These are phyloP conservation scores for Sebastiscus albofasciatus DNA, from an alignment of 2,797 vertebrate species.

Conservation along the genomic window DNA sequence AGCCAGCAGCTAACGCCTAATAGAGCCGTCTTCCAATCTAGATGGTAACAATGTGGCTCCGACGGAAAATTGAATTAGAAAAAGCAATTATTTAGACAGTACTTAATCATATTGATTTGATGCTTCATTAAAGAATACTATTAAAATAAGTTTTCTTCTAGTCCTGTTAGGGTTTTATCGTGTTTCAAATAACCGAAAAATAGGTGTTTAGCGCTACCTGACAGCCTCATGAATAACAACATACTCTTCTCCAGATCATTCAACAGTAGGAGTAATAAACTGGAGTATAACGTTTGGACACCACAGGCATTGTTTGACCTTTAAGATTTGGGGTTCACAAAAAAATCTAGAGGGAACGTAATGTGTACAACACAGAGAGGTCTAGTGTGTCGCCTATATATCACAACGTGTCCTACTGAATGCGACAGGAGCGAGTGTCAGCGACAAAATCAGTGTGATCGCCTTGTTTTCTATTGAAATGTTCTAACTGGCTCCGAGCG, in stretches of 20 bases:
- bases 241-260: background rate
- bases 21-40: constrained; percentile 22
- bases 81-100: background rate
- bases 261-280: background rate
- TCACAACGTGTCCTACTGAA: too few relatives aligned
- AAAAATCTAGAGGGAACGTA: too few relatives aligned
- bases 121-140: background rate
- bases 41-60: constrained; percentile 10
- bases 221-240: background rate
- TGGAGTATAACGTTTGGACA: background rate
- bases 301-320: too few relatives aligned
- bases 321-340: too few relatives aligned
- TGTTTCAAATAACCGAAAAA: background rate
- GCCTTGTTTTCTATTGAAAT: too few relatives aligned
- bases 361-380: too few relatives aligned
- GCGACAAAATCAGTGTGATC: too few relatives aligned
- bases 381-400: too few relatives aligned
- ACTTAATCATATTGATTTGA: background rate
- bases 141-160: background rate
- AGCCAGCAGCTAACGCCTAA: constrained; percentile 9
- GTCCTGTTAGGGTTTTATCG: background rate
- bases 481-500: too few relatives aligned
- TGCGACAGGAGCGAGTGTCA: too few relatives aligned
- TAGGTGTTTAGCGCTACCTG: background rate
- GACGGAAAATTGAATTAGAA: background rate